Evolutionary conservation across 2,113 vertebrate genomes (phyloP), one percentile per base, ranked within the genome.

Genomic region (Mungos mungo): DNA sequence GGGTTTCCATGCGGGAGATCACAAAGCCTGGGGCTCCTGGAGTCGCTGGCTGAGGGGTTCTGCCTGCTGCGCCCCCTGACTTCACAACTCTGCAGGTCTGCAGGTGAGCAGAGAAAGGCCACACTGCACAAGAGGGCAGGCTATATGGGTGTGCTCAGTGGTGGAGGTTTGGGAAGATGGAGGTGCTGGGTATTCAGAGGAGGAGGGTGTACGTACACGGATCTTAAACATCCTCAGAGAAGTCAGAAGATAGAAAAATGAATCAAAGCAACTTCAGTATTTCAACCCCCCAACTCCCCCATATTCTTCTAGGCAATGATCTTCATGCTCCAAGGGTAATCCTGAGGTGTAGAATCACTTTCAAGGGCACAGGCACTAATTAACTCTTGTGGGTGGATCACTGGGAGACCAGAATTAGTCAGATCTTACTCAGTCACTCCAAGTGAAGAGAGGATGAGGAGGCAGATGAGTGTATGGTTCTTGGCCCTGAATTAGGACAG

Each of bases 331-430:
- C 65, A 76, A 63, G 54, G 66, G 31, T 38, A 74, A 29, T 65
- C 82, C 29, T n/a, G 15, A 65, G 31, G 23, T 52, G 23, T 47
- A 25, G 45, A 9, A 27, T 82, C 41, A 15, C 88, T 92, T 82
- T 85, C 35, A 54, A 96, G 71, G 90, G 41, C 83, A 95, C 35
- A 88, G 50, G 29, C 23, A 27, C 29, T 77, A 95, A 90, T 88
- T 25, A 72, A 90, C 27, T 69, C 68, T 4, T 12, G 68, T 15
- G 19, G 52, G 80, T 57, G 7, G 83, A 52, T 87, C 89, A 35
- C 4, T 14, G 82, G 50, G 57, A 85, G 25, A 31, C 41, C 54
- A 65, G 14, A n/a, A 35, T 79, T 21, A 29, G 12, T 72, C 72
- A 60, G 6, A 29, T 45, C 79, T 27, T 1, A n/a, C 60, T 82